A percentile compares a stretch with the other conserved stretches of the same genome.
phyloP scores from a whole-genome alignment of 2,113 vertebrate species.

The Bambusicola thoracicus region DNA sequence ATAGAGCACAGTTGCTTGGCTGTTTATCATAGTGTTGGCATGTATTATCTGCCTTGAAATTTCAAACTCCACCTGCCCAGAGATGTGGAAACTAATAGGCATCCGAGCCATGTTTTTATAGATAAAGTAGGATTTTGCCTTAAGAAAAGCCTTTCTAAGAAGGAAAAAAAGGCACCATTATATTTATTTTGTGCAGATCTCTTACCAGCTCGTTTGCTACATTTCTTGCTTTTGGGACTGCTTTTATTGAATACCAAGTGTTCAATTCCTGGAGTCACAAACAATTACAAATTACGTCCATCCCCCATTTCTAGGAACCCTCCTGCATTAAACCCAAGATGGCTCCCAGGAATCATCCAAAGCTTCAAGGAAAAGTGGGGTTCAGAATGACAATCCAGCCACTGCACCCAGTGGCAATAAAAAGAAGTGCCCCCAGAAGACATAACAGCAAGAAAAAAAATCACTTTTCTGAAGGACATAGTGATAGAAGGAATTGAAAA shows the following conservation, averaged over 20 bases:
- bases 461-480: neutral
- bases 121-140: neutral
- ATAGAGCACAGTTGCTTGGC: neutral
- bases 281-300: neutral
- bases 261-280: neutral
- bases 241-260: neutral
- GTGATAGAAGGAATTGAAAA: conserved; percentile 25
- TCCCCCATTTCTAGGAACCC: neutral
- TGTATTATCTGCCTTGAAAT: neutral
- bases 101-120: neutral
- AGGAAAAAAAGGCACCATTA: neutral
- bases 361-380: neutral
- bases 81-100: neutral
- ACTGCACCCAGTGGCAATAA: neutral
- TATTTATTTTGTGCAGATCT: neutral
- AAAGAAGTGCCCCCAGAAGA: neutral
- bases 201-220: neutral
- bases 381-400: neutral
- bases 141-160: neutral
- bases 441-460: conserved; percentile 4
- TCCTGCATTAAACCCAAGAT: neutral
- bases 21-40: conserved; percentile 19
- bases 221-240: neutral
- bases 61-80: neutral
- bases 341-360: neutral